Evolutionary conservation across 2,113 vertebrate genomes (phyloP).

Genomic region (Cyrtonyx montezumae): DNA sequence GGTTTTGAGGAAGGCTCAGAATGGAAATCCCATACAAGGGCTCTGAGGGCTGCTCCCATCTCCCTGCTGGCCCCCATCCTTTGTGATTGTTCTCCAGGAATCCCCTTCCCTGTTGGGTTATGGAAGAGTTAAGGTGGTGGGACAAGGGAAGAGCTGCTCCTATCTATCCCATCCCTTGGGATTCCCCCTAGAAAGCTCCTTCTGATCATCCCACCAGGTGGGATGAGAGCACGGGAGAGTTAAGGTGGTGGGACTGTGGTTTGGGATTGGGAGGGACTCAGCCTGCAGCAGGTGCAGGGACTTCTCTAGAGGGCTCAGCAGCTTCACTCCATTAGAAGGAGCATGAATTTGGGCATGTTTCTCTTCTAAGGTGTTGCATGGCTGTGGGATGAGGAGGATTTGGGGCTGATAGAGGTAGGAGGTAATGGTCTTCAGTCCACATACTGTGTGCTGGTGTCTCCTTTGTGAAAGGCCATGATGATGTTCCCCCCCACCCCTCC

Average conservation of each 20-base stretch:
- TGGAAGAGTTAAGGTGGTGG: neutral
- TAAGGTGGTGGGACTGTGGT: neutral
- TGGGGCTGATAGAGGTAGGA: neutral
- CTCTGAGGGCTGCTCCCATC: neutral
- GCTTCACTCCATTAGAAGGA: neutral
- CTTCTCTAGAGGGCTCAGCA: neutral
- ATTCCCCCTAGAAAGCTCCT: too few species aligned
- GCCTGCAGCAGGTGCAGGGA: constrained; percentile 52
- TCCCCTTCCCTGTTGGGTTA: neutral
- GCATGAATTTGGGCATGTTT: neutral
- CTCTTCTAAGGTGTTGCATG: neutral
- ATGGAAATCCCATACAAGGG: neutral
- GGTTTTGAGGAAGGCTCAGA: neutral
- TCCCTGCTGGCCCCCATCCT: neutral
- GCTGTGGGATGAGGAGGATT: neutral
- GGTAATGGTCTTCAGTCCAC: neutral
- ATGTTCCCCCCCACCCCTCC: neutral
- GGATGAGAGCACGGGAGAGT: neutral
- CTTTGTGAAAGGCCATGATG: neutral
- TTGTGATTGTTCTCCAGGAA: neutral
- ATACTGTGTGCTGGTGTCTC: neutral
- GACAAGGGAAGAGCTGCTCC: too few species aligned
- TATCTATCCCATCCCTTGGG: neutral
- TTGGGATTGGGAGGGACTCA: constrained; percentile 27
- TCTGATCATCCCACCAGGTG: neutral